Conservation (phyloP, 2,888 invertebrate genomes). For the Lasius fuliginosus region DNA sequence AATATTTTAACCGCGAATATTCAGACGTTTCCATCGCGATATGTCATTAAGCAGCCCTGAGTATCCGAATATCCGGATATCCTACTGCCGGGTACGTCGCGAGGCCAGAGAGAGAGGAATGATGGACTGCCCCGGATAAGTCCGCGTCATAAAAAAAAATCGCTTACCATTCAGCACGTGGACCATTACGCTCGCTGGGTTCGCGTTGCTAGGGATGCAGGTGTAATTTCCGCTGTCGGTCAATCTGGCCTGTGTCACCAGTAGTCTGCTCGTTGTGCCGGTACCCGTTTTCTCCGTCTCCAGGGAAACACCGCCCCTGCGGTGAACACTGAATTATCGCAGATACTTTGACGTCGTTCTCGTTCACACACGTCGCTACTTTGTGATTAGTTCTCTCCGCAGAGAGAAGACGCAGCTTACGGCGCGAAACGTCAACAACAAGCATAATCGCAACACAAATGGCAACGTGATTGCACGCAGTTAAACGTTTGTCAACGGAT, state of each 20-base stretch:
- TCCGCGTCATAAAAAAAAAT: slow-evolving; percentile 42
- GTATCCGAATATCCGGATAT: slow-evolving; percentile 31
- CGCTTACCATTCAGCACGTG: slow-evolving; percentile 85
- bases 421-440: slow-evolving; percentile 2
- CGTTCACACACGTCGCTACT: slow-evolving; percentile 60
- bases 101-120: slow-evolving; percentile 30
- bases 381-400: slow-evolving; percentile 60
- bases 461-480: neutral
- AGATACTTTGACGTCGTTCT: slow-evolving; percentile 80
- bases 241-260: slow-evolving; percentile 94
- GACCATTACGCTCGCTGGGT: slow-evolving; percentile 85
- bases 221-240: slow-evolving; percentile 96
- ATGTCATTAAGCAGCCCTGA: slow-evolving; percentile 50
- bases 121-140: slow-evolving; percentile 40
- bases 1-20: slow-evolving; percentile 43
- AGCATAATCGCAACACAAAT: neutral
- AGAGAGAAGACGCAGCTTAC: slow-evolving; percentile 12
- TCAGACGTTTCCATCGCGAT: slow-evolving; percentile 47
- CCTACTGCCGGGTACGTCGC: slow-evolving; percentile 19
- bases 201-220: slow-evolving; percentile 92
- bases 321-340: slow-evolving; percentile 87
- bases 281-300: slow-evolving; percentile 94
- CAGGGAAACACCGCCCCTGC: slow-evolving; percentile 94
- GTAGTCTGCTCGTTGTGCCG: slow-evolving; percentile 93
- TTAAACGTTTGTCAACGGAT: neutral